Percentiles rank a stretch among this genome's conserved stretches.
phyloP scores from a whole-genome alignment of 2,113 vertebrate genomes.

The Piaya cayana region DNA sequence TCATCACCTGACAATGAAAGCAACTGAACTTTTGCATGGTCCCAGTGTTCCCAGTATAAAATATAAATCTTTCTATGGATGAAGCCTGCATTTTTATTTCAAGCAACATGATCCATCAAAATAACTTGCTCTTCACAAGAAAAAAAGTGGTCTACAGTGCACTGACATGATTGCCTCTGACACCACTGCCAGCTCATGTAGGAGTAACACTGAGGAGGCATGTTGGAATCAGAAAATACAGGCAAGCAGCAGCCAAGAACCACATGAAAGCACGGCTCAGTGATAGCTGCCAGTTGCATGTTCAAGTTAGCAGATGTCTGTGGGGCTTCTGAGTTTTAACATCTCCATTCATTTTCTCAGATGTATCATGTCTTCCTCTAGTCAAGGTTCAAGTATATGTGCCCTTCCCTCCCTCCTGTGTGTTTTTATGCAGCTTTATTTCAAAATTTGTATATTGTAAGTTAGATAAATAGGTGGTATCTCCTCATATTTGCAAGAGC shows the following conservation, averaged over 20 bases:
- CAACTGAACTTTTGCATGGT: not conserved
- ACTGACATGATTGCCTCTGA: conserved; percentile 61
- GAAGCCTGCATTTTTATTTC: not conserved
- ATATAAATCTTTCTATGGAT: not conserved
- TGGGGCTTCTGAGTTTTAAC: not conserved
- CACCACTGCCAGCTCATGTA: conserved; percentile 65
- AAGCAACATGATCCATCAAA: conserved; percentile 4
- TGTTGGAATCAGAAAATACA: conserved; percentile 54
- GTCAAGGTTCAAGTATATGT: not conserved
- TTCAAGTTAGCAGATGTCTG: not conserved
- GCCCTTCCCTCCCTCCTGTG: not conserved
- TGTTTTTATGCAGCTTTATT: conserved; percentile 9
- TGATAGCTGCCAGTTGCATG: conserved; percentile 19
- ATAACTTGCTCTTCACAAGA: not conserved
- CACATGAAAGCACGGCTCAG: not conserved
- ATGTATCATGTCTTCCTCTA: not conserved
- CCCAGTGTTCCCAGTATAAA: not conserved
- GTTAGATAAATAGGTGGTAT: conserved; percentile 20
- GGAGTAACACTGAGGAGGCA: conserved; percentile 24
- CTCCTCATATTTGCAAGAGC: conserved; percentile 1
- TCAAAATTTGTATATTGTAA: conserved; percentile 12
- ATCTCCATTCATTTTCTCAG: conserved; percentile 16
- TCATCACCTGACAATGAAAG: not conserved
- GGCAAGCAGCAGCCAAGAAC: conserved; percentile 38
- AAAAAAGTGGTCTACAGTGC: conserved; percentile 29